A percentile compares a stretch with the other conserved stretches of the same genome.
phyloP scores from a whole-genome alignment of 2,888 invertebrate species.

The Amblyjoppa proteus region DNA sequence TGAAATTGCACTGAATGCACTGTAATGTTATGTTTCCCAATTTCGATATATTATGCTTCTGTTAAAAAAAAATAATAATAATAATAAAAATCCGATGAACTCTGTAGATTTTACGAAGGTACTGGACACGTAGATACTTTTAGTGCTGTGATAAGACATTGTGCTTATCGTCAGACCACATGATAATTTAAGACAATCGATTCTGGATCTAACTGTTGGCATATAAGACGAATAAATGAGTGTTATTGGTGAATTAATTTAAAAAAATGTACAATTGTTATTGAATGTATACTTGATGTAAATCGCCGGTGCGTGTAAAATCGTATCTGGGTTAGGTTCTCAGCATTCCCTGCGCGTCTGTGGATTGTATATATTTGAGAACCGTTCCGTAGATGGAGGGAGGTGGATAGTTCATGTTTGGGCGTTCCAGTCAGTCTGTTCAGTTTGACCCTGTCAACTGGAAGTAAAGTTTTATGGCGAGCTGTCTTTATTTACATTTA shows the following conservation, averaged over 20 bases:
- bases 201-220: background rate
- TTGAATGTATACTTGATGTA: background rate
- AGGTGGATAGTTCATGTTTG: background rate
- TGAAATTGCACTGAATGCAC: constrained; percentile 32
- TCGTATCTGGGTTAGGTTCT: background rate
- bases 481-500: background rate
- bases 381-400: background rate
- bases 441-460: background rate
- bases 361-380: background rate
- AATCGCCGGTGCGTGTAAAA: background rate
- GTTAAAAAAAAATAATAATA: background rate
- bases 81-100: background rate
- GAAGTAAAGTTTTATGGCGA: background rate
- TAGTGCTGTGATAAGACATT: background rate
- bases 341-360: background rate
- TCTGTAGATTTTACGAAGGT: background rate
- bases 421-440: background rate
- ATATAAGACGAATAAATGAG: background rate
- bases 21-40: background rate
- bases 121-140: background rate
- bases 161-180: background rate
- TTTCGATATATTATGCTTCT: constrained; percentile 1
- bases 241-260: background rate
- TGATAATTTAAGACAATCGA: background rate
- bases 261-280: background rate